phyloP scores from a whole-genome alignment of 2,113 vertebrate genomes.

The Varanus komodoensis region DNA sequence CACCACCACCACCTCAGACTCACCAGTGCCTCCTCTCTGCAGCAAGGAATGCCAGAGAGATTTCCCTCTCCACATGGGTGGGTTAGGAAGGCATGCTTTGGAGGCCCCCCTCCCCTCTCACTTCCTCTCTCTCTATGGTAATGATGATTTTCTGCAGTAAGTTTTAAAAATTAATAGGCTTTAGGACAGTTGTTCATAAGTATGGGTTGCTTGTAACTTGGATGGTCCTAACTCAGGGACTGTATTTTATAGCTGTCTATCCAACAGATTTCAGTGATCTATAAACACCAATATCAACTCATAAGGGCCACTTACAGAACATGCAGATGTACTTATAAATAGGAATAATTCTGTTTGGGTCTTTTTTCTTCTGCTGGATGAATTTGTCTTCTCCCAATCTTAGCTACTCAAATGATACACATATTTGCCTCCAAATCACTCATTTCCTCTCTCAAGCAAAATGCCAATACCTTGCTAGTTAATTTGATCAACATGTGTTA shows the following conservation, averaged over 20 bases:
- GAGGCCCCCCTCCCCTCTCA: too few relatives aligned
- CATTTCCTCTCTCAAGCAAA: neutral
- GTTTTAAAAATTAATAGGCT: too few relatives aligned
- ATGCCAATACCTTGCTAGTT: neutral
- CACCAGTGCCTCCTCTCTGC: too few relatives aligned
- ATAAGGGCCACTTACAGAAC: neutral
- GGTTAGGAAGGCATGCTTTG: too few relatives aligned
- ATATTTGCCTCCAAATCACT: neutral
- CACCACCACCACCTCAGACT: too few relatives aligned
- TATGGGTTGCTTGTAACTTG: too few relatives aligned
- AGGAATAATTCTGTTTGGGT: constrained; percentile 27
- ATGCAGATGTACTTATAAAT: neutral
- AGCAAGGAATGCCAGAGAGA: too few relatives aligned
- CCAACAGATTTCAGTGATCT: neutral
- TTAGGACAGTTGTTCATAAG: too few relatives aligned
- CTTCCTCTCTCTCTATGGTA: too few relatives aligned
- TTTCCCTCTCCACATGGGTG: too few relatives aligned
- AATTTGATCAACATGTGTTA: neutral
- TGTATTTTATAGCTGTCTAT: neutral
- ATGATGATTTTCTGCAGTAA: too few relatives aligned
- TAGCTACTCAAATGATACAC: neutral
- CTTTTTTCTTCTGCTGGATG: neutral
- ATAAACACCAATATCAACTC: neutral
- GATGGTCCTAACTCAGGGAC: too few relatives aligned
- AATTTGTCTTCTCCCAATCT: neutral